Evolutionary conservation across 2,797 vertebrate genomes (phyloP), one percentile per base, ranked within the genome.

Genomic region (Arrhamphus sclerolepis): DNA sequence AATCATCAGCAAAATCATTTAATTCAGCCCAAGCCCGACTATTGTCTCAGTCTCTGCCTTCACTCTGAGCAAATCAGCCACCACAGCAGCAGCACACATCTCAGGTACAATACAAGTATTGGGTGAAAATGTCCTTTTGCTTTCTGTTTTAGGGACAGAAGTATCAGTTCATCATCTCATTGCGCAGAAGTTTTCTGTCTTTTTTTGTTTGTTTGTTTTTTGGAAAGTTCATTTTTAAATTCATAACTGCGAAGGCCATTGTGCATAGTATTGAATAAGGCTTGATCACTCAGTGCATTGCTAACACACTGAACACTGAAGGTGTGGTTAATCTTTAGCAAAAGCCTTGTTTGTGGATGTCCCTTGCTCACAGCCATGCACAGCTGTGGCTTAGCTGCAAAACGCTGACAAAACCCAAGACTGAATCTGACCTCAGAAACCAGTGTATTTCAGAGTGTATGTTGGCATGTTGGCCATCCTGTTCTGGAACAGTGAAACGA

Each of bases 1-100:
- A 91, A 92, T 92, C 89, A 92, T 89, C 84, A 85, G 86, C 87
- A 89, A 92, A 92, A 92, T 91, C 83, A 90, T 91, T 92, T 92
- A 84, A 89, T 90, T 91, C 86, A 86, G 87, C 88, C 83, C 72
- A 58, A 85, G 87, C 87, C 75, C 76, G 77, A 87, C 87, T 89
- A 92, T 90, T 91, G 89, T 92, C 87, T 92, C 85, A 81, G 78
- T 81, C 66, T 78, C 80, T 87, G 72, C 73, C 51, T 74, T 85
- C 77, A 86, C 77, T 85, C 80, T 66, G 75, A 76, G 84, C 78
- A 70, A 83, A 85, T 83, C 83, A 79, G 76, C 82, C 82, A 78
- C 85, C 78, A 71, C 73, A 80, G 77, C 78, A 81, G 82, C 70
- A 74, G 75, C 74, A 70, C 77, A 53, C 80, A 86, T 75, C 77